Conservation (phyloP, 1,140 invertebrate species). For the Drosophila yakuba region DNA sequence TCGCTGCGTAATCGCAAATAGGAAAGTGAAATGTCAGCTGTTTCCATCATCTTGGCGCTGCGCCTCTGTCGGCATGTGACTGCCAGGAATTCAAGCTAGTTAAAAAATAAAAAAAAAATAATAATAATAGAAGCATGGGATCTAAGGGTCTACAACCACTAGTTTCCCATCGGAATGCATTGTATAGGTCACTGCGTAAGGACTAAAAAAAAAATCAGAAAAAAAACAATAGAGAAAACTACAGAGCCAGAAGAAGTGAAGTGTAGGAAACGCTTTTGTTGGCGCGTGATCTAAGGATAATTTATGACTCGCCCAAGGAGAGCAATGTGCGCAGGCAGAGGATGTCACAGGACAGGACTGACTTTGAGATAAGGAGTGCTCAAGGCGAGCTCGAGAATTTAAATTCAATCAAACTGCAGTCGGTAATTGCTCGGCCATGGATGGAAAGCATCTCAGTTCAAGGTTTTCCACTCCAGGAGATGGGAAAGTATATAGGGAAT, state of each 20-base stretch:
- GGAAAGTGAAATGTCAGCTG: conserved; percentile 76
- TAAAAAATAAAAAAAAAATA: conserved; percentile 45
- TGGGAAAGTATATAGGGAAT: background rate
- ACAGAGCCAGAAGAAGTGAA: conserved; percentile 13
- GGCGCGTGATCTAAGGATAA: conserved; percentile 62
- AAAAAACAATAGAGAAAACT: conserved; percentile 8
- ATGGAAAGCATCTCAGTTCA: conserved; percentile 9
- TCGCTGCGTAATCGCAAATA: conserved; percentile 69
- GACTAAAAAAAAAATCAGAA: conserved; percentile 22
- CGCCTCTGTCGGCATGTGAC: conserved; percentile 49
- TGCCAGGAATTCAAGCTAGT: conserved; percentile 66
- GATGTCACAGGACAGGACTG: conserved; percentile 27
- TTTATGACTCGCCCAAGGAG: conserved; percentile 43
- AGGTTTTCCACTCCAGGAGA: conserved; percentile 1
- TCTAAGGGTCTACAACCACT: conserved; percentile 10
- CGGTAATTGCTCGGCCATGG: conserved; percentile 41
- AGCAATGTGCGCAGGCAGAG: background rate
- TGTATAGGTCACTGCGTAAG: conserved; percentile 61
- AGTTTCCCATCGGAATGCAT: conserved; percentile 56
- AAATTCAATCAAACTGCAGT: conserved; percentile 53
- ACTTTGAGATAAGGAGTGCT: conserved; percentile 42
- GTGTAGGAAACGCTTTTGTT: conserved; percentile 47
- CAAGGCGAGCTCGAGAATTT: conserved; percentile 39
- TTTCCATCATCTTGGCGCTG: conserved; percentile 58
- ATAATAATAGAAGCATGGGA: background rate